A percentile compares a stretch with the other conserved stretches of the same genome.
Evolutionary conservation across 2,113 vertebrate species (phyloP).

Genomic region (Eupsittula cactorum): DNA sequence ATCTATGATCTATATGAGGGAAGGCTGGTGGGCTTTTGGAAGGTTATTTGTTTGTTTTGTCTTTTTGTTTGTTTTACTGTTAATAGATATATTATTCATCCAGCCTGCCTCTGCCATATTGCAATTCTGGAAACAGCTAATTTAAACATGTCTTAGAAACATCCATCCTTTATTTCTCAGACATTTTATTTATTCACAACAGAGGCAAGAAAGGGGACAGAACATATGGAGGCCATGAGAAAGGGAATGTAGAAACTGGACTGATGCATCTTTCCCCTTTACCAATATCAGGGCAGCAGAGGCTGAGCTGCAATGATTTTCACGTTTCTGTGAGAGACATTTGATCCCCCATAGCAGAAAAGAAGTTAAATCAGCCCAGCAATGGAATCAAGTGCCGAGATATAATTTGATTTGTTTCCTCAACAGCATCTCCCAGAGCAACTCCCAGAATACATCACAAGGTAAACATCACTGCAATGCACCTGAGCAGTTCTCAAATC

Average conservation of each 20-base stretch:
- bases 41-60: not conserved
- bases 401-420: not conserved
- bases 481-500: not conserved
- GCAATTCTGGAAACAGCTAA: not conserved
- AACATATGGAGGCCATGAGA: not conserved
- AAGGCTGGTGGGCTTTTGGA: not conserved
- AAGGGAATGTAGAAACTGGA: not conserved
- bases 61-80: not conserved
- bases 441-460: not conserved
- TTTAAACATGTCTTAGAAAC: not conserved
- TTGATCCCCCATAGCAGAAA: not conserved
- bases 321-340: not conserved
- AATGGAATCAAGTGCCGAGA: not conserved
- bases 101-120: not conserved
- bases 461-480: not conserved
- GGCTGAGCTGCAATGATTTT: not conserved
- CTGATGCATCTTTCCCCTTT: not conserved
- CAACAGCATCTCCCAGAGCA: not conserved
- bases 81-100: not conserved
- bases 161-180: not conserved
- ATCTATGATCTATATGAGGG: not conserved
- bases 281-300: not conserved
- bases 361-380: not conserved
- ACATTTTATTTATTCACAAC: not conserved
- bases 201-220: not conserved